These are phyloP conservation scores for Merodon equestris DNA, from an alignment of 2,888 invertebrate genomes.

Conservation along the genomic window DNA sequence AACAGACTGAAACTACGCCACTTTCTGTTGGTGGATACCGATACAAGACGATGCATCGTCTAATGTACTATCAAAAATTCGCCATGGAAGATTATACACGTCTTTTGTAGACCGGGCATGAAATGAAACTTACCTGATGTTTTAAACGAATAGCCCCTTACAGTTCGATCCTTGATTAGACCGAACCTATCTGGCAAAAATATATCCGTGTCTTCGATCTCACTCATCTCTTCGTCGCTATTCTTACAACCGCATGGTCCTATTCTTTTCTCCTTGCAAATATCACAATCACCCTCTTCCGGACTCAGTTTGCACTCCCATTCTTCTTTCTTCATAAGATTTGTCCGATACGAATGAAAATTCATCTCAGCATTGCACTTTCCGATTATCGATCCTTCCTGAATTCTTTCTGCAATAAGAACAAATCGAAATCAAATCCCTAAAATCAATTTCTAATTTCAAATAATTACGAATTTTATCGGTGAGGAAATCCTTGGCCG, in stretches of 20 bases:
- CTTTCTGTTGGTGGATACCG: constrained; percentile 74
- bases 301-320: constrained; percentile 1
- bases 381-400: constrained; percentile 74
- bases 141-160: constrained; percentile 74
- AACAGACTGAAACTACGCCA: constrained; percentile 36
- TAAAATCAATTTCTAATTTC: constrained; percentile 7
- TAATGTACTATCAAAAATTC: too few species aligned
- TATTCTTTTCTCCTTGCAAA: constrained; percentile 13
- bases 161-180: constrained; percentile 73
- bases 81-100: too few species aligned
- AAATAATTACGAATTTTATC: constrained; percentile 75
- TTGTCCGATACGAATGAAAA: constrained; percentile 72
- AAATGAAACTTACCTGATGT: constrained; percentile 68
- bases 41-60: constrained; percentile 74
- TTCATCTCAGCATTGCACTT: constrained; percentile 75
- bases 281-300: constrained; percentile 4
- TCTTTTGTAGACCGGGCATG: too few species aligned
- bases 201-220: constrained; percentile 72
- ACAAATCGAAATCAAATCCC: constrained; percentile 3
- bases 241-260: constrained; percentile 26
- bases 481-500: constrained; percentile 73
- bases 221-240: constrained; percentile 70
- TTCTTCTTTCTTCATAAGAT: neutral
- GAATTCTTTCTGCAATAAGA: constrained; percentile 74
- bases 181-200: constrained; percentile 75